Conservation (phyloP, 2,888 invertebrate genomes). For the Itoplectis maculator region DNA sequence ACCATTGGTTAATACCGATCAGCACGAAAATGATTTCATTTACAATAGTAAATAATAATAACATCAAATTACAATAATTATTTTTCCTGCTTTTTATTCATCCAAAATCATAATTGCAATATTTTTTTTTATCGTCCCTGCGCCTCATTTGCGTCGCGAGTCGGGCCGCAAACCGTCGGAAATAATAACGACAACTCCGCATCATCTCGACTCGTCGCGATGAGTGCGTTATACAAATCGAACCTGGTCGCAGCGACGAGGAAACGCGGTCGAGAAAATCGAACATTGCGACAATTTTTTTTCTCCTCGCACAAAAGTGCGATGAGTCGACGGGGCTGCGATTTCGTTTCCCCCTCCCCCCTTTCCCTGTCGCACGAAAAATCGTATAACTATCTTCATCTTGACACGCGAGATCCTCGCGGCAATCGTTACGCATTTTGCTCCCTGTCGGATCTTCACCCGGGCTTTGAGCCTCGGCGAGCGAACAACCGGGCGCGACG, state of each 20-base stretch:
- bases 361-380: neutral
- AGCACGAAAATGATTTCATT: too few relatives aligned
- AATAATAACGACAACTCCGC: conserved; percentile 6
- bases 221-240: conserved; percentile 1
- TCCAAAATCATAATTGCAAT: too few relatives aligned
- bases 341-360: conserved; percentile 30
- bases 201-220: neutral
- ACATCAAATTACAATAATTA: too few relatives aligned
- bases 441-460: conserved; percentile 36
- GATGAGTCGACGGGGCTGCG: conserved; percentile 18
- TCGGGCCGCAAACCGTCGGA: neutral
- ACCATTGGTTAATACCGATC: neutral
- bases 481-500: conserved; percentile 49
- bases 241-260: neutral
- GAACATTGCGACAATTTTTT: neutral
- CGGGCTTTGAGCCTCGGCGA: conserved; percentile 49
- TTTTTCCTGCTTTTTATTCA: too few relatives aligned
- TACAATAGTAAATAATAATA: too few relatives aligned
- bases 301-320: neutral
- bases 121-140: too few relatives aligned
- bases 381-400: conserved; percentile 38
- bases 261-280: neutral
- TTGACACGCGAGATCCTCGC: conserved; percentile 22
- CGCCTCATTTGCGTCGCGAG: neutral
- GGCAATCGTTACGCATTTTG: conserved; percentile 56